Evolutionary conservation across 2,888 invertebrate species (phyloP).

Genomic region (Lumbricus terrestris): DNA sequence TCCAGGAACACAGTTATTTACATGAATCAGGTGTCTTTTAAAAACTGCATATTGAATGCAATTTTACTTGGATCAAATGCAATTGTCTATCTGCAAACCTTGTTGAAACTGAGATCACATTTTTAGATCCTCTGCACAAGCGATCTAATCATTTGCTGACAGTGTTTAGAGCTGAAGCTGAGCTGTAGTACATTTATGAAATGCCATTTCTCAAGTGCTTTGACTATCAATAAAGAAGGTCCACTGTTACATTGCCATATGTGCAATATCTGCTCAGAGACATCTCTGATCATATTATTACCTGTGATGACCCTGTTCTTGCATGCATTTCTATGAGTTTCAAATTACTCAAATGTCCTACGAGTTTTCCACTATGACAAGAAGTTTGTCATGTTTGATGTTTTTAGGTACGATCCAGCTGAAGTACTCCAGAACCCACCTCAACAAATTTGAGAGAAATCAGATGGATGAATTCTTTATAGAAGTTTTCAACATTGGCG

Average conservation of each 20-base stretch:
- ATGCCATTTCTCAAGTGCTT: no score
- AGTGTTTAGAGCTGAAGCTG: neutral
- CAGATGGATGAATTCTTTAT: slow-evolving; percentile 56
- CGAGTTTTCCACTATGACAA: neutral
- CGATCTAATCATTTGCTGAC: no score
- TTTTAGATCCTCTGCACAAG: no score
- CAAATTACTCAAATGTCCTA: neutral
- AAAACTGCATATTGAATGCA: neutral
- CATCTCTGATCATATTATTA: neutral
- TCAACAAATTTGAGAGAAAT: slow-evolving; percentile 57
- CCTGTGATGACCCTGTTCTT: neutral
- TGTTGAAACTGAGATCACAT: neutral
- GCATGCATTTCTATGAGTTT: neutral
- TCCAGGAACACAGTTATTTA: neutral
- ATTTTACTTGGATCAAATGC: neutral
- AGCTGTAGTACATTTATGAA: neutral
- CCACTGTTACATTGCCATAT: no score
- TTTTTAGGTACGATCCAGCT: slow-evolving; percentile 47
- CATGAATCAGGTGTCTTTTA: neutral
- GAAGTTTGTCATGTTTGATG: neutral
- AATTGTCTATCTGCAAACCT: neutral
- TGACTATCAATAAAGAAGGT: no score
- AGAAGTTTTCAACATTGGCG: slow-evolving; percentile 57
- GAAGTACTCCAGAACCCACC: slow-evolving; percentile 53
- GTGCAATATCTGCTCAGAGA: neutral